A percentile compares a stretch with the other conserved stretches of the same genome.
Conservation (phyloP, 35 echinoderm and acorn worm species). For the Apostichopus californicus region DNA sequence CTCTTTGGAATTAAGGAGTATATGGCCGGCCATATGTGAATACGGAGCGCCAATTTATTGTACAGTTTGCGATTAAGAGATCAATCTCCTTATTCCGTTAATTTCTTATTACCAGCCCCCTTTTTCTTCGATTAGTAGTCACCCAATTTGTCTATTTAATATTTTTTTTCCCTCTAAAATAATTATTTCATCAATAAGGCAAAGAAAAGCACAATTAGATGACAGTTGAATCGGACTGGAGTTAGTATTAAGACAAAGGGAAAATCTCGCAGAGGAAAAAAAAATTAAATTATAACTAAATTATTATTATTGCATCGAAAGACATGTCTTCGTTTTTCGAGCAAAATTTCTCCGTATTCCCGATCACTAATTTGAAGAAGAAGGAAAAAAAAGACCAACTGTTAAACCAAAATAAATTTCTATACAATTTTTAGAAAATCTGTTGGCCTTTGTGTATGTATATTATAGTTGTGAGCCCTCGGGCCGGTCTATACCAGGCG, state of each 20-base stretch:
- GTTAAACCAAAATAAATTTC: constrained; percentile 34
- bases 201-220: background rate
- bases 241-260: background rate
- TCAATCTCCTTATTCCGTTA: too few relatives aligned
- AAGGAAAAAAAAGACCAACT: background rate
- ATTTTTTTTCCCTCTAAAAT: too few relatives aligned
- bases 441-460: constrained; percentile 22
- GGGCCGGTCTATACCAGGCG: constrained; percentile 9
- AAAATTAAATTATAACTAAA: background rate
- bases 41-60: too few relatives aligned
- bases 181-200: too few relatives aligned
- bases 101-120: too few relatives aligned
- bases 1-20: too few relatives aligned
- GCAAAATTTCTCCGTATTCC: background rate
- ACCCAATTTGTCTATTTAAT: too few relatives aligned
- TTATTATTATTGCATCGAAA: background rate
- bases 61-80: too few relatives aligned
- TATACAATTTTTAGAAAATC: background rate
- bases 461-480: constrained; percentile 8
- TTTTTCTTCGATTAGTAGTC: too few relatives aligned
- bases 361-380: background rate
- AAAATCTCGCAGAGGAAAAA: background rate
- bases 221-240: background rate
- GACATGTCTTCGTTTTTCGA: background rate
- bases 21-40: too few relatives aligned